Evolutionary conservation across 1,140 invertebrate genomes (phyloP), one percentile per base, ranked within the genome.

Genomic region (Oscheius sp.): DNA sequence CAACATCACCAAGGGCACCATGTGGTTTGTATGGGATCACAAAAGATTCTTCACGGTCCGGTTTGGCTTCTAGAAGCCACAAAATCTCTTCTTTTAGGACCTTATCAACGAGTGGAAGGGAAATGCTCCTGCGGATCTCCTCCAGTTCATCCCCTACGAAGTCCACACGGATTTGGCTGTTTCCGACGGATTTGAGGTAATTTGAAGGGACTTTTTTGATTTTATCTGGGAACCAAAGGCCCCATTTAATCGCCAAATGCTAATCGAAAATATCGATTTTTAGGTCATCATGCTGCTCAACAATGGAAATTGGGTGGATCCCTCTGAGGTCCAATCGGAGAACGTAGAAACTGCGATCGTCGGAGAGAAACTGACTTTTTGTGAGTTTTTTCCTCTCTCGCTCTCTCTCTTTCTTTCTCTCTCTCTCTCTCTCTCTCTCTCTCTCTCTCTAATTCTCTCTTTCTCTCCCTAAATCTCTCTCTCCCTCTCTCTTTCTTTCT

Each of bases 271-370:
- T 73, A n/a, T n/a, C 31, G 20, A 34, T 7, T n/a, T 98, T 87
- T 95, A 99, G 86, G 87, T 98, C 1, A 89, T 98, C 0, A 93
- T 93, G 49, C 85, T 95, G 7, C 91, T 93, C 73, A 99, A 98
- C 87, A 93, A 98, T 84, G 93, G 93, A 84, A 99, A 99, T 85
- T 99, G 95, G 96, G 92, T 99, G 77, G 95, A 99, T 85, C 81
- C 79, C 13, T 82, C 42, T 18, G 49, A 77, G 28, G 59, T 61
- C 13, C 35, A 77, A 13, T 75, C 80, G 13, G 79, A 84, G 34
- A 83, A 83, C 59, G 52, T 77, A n/a, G 68, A 78, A 52, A 77
- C 67, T 20, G 81, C 82, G 10, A 77, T 84, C 34, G 69, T 79
- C 15, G 84, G 84, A 61, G 66, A 75, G n/a, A 72, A 80, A 45